Percentiles rank a stretch among this genome's conserved stretches.
Evolutionary conservation across 2,113 vertebrate species (phyloP).

Genomic region (Oryzias javanicus): DNA sequence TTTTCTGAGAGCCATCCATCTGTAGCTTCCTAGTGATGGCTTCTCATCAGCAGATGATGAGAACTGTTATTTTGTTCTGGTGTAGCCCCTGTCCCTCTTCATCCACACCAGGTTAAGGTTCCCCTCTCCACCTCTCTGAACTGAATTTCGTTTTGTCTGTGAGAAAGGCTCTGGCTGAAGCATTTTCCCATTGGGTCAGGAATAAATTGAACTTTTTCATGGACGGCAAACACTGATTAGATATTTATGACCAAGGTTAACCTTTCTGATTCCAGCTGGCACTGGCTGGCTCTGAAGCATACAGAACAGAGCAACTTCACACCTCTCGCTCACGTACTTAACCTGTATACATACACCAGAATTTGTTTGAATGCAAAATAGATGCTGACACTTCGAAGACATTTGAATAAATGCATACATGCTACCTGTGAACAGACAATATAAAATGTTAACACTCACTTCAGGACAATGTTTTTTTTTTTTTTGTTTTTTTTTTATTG

Average conservation of each 20-base stretch:
- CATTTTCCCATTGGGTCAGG: constrained; percentile 74
- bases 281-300: constrained; percentile 70
- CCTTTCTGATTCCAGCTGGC: constrained; percentile 74
- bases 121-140: constrained; percentile 42
- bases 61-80: constrained; percentile 50
- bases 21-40: constrained; percentile 73
- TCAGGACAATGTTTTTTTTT: too few species aligned
- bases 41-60: constrained; percentile 73
- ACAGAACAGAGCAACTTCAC: constrained; percentile 64
- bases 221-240: constrained; percentile 77
- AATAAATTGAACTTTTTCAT: constrained; percentile 79
- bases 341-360: constrained; percentile 4
- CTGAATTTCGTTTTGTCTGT: constrained; percentile 66
- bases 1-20: constrained; percentile 72
- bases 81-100: constrained; percentile 54
- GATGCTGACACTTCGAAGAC: constrained; percentile 17
- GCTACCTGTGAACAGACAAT: background rate
- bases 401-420: constrained; percentile 6
- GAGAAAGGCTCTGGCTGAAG: constrained; percentile 55
- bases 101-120: constrained; percentile 64
- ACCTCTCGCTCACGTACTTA: constrained; percentile 10
- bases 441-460: too few species aligned
- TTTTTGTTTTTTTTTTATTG: too few species aligned
- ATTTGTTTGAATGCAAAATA: constrained; percentile 32
- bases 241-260: constrained; percentile 78